A percentile compares a stretch with the other conserved stretches of the same genome.
Conservation (phyloP, 2,797 vertebrate genomes). For the Danio jaintianensis region DNA sequence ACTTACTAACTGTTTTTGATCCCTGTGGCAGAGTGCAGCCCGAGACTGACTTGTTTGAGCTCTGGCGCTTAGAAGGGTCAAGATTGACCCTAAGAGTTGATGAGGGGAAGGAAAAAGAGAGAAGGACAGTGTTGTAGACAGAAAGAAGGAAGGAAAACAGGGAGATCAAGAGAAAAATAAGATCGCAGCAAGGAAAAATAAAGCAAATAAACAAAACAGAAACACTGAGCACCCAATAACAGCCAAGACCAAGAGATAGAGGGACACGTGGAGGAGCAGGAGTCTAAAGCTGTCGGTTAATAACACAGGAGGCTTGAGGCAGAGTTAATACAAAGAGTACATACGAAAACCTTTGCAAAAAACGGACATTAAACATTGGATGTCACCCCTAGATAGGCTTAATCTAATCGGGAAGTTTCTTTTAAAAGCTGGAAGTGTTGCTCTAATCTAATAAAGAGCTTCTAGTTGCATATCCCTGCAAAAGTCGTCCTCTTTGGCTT, state of each 20-base stretch:
- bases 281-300: conserved; percentile 60
- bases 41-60: conserved; percentile 95
- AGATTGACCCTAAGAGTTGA: conserved; percentile 91
- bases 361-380: neutral
- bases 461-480: neutral
- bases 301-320: conserved; percentile 52
- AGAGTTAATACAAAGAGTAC: conserved; percentile 58
- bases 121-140: conserved; percentile 62
- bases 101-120: conserved; percentile 66
- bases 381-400: neutral
- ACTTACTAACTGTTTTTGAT: conserved; percentile 98
- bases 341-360: conserved; percentile 12
- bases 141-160: conserved; percentile 68
- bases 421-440: conserved; percentile 35
- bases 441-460: conserved; percentile 33
- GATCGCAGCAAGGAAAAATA: conserved; percentile 65
- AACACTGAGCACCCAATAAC: conserved; percentile 68
- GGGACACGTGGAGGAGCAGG: conserved; percentile 21
- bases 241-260: conserved; percentile 64
- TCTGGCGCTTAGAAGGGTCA: conserved; percentile 97
- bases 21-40: conserved; percentile 93
- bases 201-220: conserved; percentile 63
- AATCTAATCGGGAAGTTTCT: conserved; percentile 14
- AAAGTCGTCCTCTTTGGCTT: conserved; percentile 28
- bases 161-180: conserved; percentile 67